These are phyloP conservation scores for Cassiopea andromeda DNA, from an alignment of 30 jellyfish, hydroid and myxozoan genomes.

Conservation along the genomic window DNA sequence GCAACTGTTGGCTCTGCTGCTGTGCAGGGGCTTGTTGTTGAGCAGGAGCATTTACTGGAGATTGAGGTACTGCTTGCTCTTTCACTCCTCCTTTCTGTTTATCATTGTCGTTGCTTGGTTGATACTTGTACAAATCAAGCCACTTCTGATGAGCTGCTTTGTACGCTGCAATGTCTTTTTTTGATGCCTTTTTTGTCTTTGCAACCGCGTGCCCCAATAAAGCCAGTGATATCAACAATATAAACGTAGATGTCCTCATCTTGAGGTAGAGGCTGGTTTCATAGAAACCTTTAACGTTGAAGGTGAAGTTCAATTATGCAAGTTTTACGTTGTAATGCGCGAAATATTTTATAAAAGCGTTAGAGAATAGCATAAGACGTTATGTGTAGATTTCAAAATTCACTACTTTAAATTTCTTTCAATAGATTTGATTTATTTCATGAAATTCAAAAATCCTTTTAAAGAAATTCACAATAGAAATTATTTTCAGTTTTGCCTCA, in stretches of 20 bases:
- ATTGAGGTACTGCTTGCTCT: slow-evolving; percentile 33
- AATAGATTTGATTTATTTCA: no score
- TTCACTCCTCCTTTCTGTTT: slow-evolving; percentile 26
- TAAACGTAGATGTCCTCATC: slow-evolving; percentile 75
- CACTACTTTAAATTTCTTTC: no score
- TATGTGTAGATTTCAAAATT: no score
- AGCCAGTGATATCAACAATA: slow-evolving; percentile 45
- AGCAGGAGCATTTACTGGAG: slow-evolving; percentile 60
- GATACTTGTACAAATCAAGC: slow-evolving; percentile 72
- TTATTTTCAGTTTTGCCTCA: no score
- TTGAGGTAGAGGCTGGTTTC: slow-evolving; percentile 70
- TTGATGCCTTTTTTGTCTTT: slow-evolving; percentile 62
- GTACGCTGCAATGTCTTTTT: slow-evolving; percentile 59
- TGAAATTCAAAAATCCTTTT: no score
- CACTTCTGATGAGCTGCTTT: slow-evolving; percentile 82
- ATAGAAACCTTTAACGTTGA: slow-evolving; percentile 49
- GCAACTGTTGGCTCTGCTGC: no score
- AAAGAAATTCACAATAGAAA: no score
- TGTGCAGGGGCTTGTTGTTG: slow-evolving; percentile 51
- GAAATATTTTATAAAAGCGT: no score
- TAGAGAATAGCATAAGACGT: no score
- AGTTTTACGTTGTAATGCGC: no score
- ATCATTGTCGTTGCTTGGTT: slow-evolving; percentile 36
- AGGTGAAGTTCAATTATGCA: neutral
- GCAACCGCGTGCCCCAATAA: slow-evolving; percentile 25